Percentiles rank a stretch among this genome's conserved stretches.
Evolutionary conservation across 2,888 invertebrate genomes (phyloP).

Genomic region (Ferrisia virgata): DNA sequence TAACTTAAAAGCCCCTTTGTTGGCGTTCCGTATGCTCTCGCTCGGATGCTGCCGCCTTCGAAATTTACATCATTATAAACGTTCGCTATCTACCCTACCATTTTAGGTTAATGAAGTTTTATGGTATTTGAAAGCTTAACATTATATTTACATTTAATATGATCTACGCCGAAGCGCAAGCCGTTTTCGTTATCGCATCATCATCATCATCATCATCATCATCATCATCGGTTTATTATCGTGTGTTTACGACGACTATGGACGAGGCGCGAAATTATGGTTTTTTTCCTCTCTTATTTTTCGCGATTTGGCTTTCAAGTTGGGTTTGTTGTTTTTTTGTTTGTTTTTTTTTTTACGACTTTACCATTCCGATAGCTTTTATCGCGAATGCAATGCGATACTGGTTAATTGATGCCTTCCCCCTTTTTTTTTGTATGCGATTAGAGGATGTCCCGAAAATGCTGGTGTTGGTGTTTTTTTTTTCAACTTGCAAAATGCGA

Average conservation of each 20-base stretch:
- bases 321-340: too few species aligned
- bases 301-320: background rate
- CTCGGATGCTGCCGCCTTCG: background rate
- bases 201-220: too few species aligned
- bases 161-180: background rate
- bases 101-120: slow-evolving; percentile 42
- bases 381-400: background rate
- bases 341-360: background rate
- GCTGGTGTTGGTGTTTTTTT: too few species aligned
- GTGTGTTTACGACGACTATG: background rate
- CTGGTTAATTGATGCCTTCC: background rate
- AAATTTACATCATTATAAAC: slow-evolving; percentile 36
- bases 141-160: slow-evolving; percentile 30
- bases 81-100: slow-evolving; percentile 25
- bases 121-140: slow-evolving; percentile 37
- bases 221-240: background rate
- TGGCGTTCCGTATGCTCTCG: background rate
- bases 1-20: slow-evolving; percentile 35
- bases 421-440: too few species aligned
- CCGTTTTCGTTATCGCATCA: background rate
- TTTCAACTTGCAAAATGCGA: too few species aligned
- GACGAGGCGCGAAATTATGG: background rate
- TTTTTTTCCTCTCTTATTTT: background rate
- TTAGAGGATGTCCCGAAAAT: too few species aligned
- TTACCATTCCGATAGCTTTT: background rate